These are phyloP conservation scores for Microctenopoma stevenorrisi DNA, from an alignment of 2,797 vertebrate genomes.

Conservation along the genomic window DNA sequence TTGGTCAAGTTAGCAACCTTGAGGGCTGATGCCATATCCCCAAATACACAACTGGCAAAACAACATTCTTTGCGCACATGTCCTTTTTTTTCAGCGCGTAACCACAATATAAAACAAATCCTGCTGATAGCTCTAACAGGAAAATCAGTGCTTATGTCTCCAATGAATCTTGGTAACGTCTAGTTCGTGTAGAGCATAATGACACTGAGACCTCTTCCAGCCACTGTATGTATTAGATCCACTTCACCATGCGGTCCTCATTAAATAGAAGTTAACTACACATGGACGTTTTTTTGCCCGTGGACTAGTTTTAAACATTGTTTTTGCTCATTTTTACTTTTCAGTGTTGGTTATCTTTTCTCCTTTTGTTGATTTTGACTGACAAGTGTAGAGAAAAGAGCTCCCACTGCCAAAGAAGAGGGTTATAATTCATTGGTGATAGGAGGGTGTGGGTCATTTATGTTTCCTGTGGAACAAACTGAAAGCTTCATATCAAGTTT, in stretches of 20 bases:
- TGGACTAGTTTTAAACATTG: background rate
- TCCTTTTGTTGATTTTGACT: constrained; percentile 17
- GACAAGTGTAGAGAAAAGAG: constrained; percentile 27
- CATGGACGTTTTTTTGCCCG: constrained; percentile 28
- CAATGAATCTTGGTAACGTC: constrained; percentile 39
- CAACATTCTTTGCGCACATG: constrained; percentile 28
- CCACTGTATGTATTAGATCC: constrained; percentile 7
- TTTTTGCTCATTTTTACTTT: constrained; percentile 8
- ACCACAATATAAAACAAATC: constrained; percentile 9
- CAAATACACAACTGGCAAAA: constrained; percentile 25
- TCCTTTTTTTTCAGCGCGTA: constrained; percentile 15
- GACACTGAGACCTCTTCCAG: constrained; percentile 36
- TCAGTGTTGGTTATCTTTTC: constrained; percentile 20
- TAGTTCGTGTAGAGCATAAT: constrained; percentile 28
- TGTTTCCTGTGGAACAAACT: constrained; percentile 69
- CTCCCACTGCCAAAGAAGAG: constrained; percentile 28
- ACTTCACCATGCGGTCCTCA: constrained; percentile 56
- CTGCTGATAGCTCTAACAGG: constrained; percentile 16
- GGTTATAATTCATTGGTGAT: constrained; percentile 51
- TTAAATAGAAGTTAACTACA: constrained; percentile 52
- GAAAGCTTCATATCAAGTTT: constrained; percentile 47
- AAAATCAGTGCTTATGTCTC: constrained; percentile 28
- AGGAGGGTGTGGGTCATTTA: constrained; percentile 60
- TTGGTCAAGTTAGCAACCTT: constrained; percentile 38
- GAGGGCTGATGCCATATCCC: constrained; percentile 20